Percentiles rank a stretch among this genome's conserved stretches.
phyloP scores from a whole-genome alignment of 2,888 invertebrate genomes.

The Macrosiphum euphorbiae region DNA sequence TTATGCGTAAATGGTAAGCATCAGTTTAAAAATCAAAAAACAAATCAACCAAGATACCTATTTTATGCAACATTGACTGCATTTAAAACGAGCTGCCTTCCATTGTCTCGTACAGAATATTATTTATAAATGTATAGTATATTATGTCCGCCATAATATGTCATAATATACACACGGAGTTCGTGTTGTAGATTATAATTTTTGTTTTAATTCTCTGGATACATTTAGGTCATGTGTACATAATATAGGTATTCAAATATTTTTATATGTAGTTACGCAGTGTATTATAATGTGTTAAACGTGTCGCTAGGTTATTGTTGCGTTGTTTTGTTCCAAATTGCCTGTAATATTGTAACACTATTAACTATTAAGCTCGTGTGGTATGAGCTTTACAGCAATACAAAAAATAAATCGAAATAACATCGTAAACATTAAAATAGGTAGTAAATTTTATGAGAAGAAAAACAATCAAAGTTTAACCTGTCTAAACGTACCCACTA shows the following conservation, averaged over 20 bases:
- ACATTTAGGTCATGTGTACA: constrained; percentile 13
- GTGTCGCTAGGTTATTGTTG: background rate
- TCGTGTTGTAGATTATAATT: constrained; percentile 2
- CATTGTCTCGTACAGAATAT: background rate
- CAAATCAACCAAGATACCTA: background rate
- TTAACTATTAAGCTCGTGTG: too few relatives aligned
- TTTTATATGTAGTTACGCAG: background rate
- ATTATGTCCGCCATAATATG: background rate
- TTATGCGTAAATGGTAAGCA: background rate
- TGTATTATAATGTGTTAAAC: background rate
- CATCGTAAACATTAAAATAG: too few relatives aligned
- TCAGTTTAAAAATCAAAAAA: background rate
- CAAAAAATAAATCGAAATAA: too few relatives aligned
- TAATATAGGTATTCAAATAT: background rate
- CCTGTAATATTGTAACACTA: too few relatives aligned
- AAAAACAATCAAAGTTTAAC: too few relatives aligned
- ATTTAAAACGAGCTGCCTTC: background rate
- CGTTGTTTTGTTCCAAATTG: background rate
- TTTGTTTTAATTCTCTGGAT: background rate
- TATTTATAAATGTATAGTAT: background rate
- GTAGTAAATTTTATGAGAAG: too few relatives aligned
- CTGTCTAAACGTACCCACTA: too few relatives aligned
- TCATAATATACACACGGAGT: background rate
- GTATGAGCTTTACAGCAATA: too few relatives aligned
- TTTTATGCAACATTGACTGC: background rate